Percentiles rank a stretch among this genome's conserved stretches.
Evolutionary conservation across 2,113 vertebrate genomes (phyloP).

Genomic region (Cyprinodon variegatus): DNA sequence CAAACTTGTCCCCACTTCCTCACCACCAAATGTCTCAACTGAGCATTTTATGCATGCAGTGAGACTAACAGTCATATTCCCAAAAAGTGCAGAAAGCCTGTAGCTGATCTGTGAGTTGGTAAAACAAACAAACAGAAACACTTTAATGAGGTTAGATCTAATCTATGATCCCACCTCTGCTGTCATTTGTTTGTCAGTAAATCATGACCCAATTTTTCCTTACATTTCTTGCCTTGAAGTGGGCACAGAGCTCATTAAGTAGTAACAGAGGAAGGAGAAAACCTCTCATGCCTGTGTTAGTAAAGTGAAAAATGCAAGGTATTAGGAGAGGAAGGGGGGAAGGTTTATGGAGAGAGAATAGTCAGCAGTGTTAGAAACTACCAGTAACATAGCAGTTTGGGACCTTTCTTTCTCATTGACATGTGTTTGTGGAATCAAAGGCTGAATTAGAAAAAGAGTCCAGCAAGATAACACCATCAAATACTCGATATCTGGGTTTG

Average conservation of each 20-base stretch:
- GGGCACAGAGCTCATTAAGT: constrained; percentile 21
- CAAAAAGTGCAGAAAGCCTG: not conserved
- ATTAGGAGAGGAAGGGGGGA: constrained; percentile 54
- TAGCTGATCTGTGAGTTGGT: not conserved
- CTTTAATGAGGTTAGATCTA: constrained; percentile 7
- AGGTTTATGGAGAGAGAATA: constrained; percentile 36
- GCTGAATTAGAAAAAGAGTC: not conserved
- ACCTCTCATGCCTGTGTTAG: constrained; percentile 61
- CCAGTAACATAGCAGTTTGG: constrained; percentile 53
- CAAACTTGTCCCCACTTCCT: too few species aligned
- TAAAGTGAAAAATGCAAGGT: constrained; percentile 76
- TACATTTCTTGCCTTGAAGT: constrained; percentile 9
- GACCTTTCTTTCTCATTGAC: not conserved
- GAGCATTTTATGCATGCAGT: not conserved
- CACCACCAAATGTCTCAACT: too few species aligned
- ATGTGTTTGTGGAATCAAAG: not conserved
- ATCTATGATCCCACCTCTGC: constrained; percentile 13
- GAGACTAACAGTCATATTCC: not conserved
- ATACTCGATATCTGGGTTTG: not conserved
- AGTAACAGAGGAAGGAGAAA: constrained; percentile 47
- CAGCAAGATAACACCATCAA: not conserved
- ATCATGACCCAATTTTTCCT: not conserved
- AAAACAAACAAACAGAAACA: not conserved
- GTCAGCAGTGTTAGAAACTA: constrained; percentile 48
- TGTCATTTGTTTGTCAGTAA: constrained; percentile 6